These are phyloP conservation scores for Acanthurus tractus DNA, from an alignment of 2,797 vertebrate species.

Conservation along the genomic window DNA sequence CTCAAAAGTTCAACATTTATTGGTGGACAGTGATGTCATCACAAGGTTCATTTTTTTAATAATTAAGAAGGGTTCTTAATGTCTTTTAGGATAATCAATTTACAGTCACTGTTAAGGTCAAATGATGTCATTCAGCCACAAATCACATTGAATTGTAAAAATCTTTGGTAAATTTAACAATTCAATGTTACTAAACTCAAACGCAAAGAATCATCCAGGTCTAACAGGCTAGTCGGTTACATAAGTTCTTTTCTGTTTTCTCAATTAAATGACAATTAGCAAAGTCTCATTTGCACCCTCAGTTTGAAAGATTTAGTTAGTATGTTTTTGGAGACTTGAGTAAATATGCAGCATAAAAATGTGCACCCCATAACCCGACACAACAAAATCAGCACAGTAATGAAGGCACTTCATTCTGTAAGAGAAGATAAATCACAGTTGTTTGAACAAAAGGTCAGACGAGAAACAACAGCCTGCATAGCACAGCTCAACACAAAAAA, in stretches of 20 bases:
- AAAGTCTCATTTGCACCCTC: slow-evolving; percentile 49
- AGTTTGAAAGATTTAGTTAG: slow-evolving; percentile 60
- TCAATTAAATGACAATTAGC: slow-evolving; percentile 34
- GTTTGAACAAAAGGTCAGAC: slow-evolving; percentile 88
- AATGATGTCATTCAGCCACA: slow-evolving; percentile 53
- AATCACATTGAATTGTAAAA: slow-evolving; percentile 67
- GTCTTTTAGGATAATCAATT: slow-evolving; percentile 56
- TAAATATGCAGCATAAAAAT: slow-evolving; percentile 90
- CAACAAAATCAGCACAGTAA: slow-evolving; percentile 90
- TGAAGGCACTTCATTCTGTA: slow-evolving; percentile 98
- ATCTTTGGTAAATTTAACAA: slow-evolving; percentile 68
- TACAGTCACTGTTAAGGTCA: slow-evolving; percentile 62
- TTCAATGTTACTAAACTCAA: slow-evolving; percentile 62
- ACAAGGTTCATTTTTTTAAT: slow-evolving; percentile 55
- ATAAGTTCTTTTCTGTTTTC: slow-evolving; percentile 11
- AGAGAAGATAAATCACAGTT: slow-evolving; percentile 90
- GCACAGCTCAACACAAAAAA: slow-evolving; percentile 70
- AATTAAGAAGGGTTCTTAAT: slow-evolving; percentile 45
- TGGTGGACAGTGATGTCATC: slow-evolving; percentile 60
- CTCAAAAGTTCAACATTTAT: slow-evolving; percentile 68
- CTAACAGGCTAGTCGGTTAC: slow-evolving; percentile 39
- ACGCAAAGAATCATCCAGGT: slow-evolving; percentile 39
- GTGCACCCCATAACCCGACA: slow-evolving; percentile 84
- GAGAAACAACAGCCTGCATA: slow-evolving; percentile 87
- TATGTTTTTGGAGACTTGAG: slow-evolving; percentile 53